Evolutionary conservation across 2,797 vertebrate genomes (phyloP), one percentile per base, ranked within the genome.

Genomic region (Halcyon chelicuti): DNA sequence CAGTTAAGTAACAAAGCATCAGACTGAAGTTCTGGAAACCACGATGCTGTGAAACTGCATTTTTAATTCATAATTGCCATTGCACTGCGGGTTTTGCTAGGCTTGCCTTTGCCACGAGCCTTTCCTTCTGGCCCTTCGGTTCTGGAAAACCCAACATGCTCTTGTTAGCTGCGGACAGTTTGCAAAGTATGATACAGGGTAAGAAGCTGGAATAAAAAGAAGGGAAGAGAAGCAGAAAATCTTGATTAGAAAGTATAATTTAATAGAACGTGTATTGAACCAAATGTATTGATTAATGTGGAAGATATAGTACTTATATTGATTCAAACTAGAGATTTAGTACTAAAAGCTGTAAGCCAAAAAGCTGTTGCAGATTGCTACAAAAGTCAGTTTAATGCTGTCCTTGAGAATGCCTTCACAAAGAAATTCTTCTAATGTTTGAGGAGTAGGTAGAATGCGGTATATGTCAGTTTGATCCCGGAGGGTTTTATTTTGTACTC

Each of bases 371-470:
- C 98, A 98, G 98, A 98, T 97, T 98, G 98, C 98, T 98, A 98
- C 98, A 98, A 98, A 99, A 99, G 99, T 99, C 99, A 98, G 98
- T 99, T 99, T 99, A 99, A 99, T 98, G 98, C 98, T 98, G 99
- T 99, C 99, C 99, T 99, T 99, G 99, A 99, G 99, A 99, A 99
- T 98, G 98, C 98, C 99, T 99, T 99, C 98, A 98, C 99, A 99
- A 99, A 99, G 99, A 99, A 99, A 99, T 99, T 99, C 99, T 98
- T 99, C 99, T 99, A 99, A 99, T 99, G 99, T 99, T 99, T 99
- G 99, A 99, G 99, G 98, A 99, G 99, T 99, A 99, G 99, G 99
- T 99, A 99, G 99, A 99, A 99, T 98, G 98, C 98, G 95, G 98
- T 99, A 98, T 98, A 99, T 99, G 99, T 99, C 99, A 99, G 99